Evolutionary conservation across 2,113 vertebrate species (phyloP).

Genomic region (Dryoscopus gambensis): DNA sequence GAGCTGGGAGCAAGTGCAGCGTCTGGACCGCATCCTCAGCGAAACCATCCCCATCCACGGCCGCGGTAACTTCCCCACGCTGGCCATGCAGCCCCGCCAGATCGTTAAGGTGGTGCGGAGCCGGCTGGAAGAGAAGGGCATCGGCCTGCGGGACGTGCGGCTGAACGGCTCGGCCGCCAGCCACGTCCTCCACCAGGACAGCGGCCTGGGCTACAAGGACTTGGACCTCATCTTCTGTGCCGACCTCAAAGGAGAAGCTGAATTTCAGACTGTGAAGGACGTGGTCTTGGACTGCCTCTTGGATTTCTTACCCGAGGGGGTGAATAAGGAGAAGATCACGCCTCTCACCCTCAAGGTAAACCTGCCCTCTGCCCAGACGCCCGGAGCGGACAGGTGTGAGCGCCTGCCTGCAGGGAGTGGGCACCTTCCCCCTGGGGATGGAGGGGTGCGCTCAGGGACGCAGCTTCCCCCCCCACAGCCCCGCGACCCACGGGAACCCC

Average conservation of each 20-base stretch:
- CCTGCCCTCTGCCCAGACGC: background rate
- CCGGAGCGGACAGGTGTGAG: background rate
- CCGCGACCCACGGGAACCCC: background rate
- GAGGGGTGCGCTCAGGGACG: background rate
- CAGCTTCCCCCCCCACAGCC: background rate
- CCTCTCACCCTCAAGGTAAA: constrained; percentile 94
- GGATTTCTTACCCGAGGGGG: constrained; percentile 96
- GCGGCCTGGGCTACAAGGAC: constrained; percentile 96
- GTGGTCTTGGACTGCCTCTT: constrained; percentile 96
- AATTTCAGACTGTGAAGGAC: constrained; percentile 97
- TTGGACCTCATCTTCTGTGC: constrained; percentile 97
- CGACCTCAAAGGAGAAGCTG: constrained; percentile 89
- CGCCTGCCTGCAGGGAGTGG: background rate
- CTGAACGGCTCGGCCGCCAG: constrained; percentile 96
- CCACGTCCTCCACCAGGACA: constrained; percentile 93
- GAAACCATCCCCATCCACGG: constrained; percentile 98
- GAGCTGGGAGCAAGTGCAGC: constrained; percentile 97
- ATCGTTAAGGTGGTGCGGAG: constrained; percentile 93
- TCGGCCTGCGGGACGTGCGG: constrained; percentile 89
- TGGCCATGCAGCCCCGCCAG: constrained; percentile 92
- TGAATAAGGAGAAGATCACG: constrained; percentile 96
- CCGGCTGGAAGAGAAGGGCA: constrained; percentile 87
- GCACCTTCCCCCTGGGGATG: background rate
- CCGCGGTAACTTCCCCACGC: constrained; percentile 96
- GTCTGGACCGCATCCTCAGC: constrained; percentile 90